Base-by-base conservation (phyloP, 2,113 vertebrate species). In the Leptodactylus fuscus region DNA sequence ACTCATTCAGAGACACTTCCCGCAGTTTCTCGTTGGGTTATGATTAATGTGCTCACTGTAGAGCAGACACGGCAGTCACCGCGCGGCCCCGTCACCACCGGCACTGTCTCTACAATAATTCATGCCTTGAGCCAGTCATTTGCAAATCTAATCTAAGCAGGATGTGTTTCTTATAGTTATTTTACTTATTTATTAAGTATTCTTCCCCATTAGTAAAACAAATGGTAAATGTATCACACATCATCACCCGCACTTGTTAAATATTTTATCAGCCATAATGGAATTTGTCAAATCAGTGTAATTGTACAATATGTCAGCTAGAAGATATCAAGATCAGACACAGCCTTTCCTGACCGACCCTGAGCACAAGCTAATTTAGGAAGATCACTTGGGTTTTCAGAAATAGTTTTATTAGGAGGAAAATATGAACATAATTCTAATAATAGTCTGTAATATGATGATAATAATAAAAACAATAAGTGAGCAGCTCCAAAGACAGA, bases 181-280 rank as follows among this genome's bases (percentile, higher is more conserved):
- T 90, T 90, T 89, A 89, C 91, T 86, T 93, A 93, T 92, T 91
- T 89, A 91, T 92, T 89, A 93, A 88, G 92, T 88, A 91, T 91
- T 91, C 90, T 32, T 78, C 75, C 91, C 90, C 93, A 93, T 97
- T 97, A 97, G 96, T 94, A 95, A 97, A 96, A 95, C 95, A 97
- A 97, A 98, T 97, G 96, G 91, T 85, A 89, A 62, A 6, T 92
- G 93, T 94, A 95, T 95, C 94, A 94, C 96, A 97, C 96, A 96
- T 96, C 95, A 95, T 96, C 97, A 96, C 95, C 92, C 90, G 95
- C 95, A 95, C 94, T 96, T 94, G 91, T 98, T 99, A 99, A 99
- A 99, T 99, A 99, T 99, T 99, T 99, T 96, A 99, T 99, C 95
- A 99, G 95, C 94, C 93, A 92, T 99, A 99, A 99, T 99, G 98